Conservation (phyloP, 1,140 invertebrate species). For the Leptonema lineaticorne region DNA sequence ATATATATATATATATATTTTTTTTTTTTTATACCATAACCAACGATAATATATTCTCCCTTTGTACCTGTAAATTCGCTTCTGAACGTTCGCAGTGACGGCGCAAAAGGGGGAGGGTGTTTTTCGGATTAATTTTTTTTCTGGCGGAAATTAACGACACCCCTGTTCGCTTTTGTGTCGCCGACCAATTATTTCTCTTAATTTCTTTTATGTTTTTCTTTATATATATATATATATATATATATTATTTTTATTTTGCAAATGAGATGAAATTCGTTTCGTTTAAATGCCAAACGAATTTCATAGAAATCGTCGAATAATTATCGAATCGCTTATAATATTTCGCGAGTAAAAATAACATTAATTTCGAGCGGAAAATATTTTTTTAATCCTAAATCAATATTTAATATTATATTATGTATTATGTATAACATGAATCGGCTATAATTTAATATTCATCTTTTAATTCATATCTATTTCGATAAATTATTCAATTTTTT, state of each 20-base stretch:
- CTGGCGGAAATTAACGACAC: conserved; percentile 12
- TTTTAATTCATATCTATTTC: too few species aligned
- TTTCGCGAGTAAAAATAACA: too few species aligned
- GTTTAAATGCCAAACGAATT: neutral
- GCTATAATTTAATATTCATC: too few species aligned
- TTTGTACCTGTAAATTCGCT: conserved; percentile 19
- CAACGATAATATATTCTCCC: conserved; percentile 14
- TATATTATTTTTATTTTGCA: neutral
- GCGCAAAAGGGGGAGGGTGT: neutral
- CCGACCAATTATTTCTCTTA: conserved; percentile 5
- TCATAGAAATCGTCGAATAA: neutral
- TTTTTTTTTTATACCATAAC: too few species aligned
- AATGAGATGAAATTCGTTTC: too few species aligned
- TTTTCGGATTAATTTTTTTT: neutral
- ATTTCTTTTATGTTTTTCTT: conserved; percentile 1
- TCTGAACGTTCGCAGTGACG: neutral
- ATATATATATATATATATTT: too few species aligned
- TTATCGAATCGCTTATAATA: too few species aligned
- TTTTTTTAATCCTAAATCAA: too few species aligned
- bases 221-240: neutral
- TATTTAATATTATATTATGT: too few species aligned
- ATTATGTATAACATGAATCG: too few species aligned
- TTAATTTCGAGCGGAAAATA: too few species aligned
- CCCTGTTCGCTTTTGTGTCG: conserved; percentile 9
- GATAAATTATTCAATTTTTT: too few species aligned